Conservation (phyloP, 2,888 invertebrate genomes). For the Chesias legatella region DNA sequence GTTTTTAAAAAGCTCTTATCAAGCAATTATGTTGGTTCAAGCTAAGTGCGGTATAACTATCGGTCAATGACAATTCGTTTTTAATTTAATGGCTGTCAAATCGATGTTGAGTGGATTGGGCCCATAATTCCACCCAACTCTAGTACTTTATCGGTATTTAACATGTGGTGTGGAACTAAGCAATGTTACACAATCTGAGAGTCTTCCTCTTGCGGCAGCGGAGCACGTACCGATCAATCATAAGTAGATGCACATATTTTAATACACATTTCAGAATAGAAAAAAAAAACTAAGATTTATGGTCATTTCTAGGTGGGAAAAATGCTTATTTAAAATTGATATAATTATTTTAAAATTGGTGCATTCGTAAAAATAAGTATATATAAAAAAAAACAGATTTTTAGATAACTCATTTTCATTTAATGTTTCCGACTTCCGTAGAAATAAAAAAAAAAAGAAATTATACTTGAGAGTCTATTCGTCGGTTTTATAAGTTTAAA, state of each 20-base stretch:
- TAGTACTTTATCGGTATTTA: slow-evolving; percentile 37
- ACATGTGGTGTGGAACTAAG: slow-evolving; percentile 29
- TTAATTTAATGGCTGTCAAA: slow-evolving; percentile 67
- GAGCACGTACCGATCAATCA: slow-evolving; percentile 19
- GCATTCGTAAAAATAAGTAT: no score
- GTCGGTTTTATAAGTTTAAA: no score
- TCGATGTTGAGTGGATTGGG: slow-evolving; percentile 39
- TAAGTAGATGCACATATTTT: slow-evolving; percentile 10
- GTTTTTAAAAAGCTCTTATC: slow-evolving; percentile 60
- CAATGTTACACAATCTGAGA: slow-evolving; percentile 26
- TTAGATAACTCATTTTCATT: no score
- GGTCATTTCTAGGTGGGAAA: no score
- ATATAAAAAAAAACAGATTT: no score
- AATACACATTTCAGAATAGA: background rate
- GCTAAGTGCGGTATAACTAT: slow-evolving; percentile 59
- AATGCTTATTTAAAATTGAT: no score
- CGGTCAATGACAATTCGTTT: slow-evolving; percentile 56
- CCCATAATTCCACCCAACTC: slow-evolving; percentile 34
- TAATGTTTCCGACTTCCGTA: no score
- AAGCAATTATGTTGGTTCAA: slow-evolving; percentile 48
- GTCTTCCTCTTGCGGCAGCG: slow-evolving; percentile 22
- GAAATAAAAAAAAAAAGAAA: no score
- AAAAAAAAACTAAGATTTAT: no score
- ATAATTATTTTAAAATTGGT: no score
- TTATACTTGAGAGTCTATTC: no score